Conservation (phyloP, 2,113 vertebrate species). For the western clawed frog (Xenopus tropicalis) region DNA sequence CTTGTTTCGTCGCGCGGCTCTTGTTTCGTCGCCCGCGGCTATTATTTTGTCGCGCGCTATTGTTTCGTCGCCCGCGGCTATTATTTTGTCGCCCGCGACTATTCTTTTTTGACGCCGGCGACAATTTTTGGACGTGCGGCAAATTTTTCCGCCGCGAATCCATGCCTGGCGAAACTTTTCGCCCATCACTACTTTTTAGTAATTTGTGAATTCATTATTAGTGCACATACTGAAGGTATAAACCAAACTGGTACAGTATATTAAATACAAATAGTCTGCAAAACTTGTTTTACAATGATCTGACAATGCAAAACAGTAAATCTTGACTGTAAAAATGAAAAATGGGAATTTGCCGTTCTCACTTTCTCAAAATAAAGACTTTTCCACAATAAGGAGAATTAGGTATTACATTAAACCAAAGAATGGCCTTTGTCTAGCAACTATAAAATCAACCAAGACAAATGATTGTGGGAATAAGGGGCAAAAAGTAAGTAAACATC, state of each 20-base stretch:
- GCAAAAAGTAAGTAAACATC: conserved; percentile 43
- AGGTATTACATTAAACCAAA: conserved; percentile 36
- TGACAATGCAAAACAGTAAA: conserved; percentile 7
- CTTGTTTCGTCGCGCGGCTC: too few species aligned
- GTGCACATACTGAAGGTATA: not conserved
- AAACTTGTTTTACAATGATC: conserved; percentile 11
- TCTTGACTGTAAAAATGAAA: conserved; percentile 25
- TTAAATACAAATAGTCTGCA: conserved; percentile 8
- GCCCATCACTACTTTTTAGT: not conserved
- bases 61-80: too few species aligned
- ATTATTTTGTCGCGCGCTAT: too few species aligned
- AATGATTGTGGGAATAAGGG: conserved; percentile 42
- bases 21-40: too few species aligned
- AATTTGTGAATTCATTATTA: not conserved
- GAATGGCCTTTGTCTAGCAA: conserved; percentile 39
- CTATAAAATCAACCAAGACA: conserved; percentile 45
- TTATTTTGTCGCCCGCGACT: too few species aligned
- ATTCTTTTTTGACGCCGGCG: too few species aligned
- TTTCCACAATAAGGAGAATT: conserved; percentile 17
- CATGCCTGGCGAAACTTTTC: too few species aligned
- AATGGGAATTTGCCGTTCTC: conserved; percentile 12
- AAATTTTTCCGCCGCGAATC: too few species aligned
- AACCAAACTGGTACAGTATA: not conserved
- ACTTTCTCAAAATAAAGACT: conserved; percentile 15
- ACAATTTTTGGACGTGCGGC: too few species aligned